Percentiles rank a stretch among this genome's conserved stretches.
Evolutionary conservation across 2,113 vertebrate genomes (phyloP).

Genomic region (Odocoileus virginianus): DNA sequence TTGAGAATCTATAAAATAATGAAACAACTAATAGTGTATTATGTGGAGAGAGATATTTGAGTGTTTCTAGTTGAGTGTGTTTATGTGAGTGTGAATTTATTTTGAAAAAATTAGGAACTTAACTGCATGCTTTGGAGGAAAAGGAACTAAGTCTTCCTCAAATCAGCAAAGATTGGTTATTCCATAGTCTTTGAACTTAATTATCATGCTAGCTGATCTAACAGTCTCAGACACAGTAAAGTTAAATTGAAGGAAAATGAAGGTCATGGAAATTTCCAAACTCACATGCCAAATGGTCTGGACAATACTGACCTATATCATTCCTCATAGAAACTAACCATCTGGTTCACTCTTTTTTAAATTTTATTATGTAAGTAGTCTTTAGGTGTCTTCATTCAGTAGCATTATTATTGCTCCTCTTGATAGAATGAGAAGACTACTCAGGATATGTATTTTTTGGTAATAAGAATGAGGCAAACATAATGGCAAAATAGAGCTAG

Average conservation of each 20-base stretch:
- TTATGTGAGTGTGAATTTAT: background rate
- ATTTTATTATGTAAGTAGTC: background rate
- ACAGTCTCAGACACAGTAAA: background rate
- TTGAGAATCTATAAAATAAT: background rate
- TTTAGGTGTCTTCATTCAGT: background rate
- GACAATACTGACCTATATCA: background rate
- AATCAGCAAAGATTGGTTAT: background rate
- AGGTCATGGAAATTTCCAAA: background rate
- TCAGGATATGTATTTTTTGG: background rate
- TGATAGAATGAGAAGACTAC: background rate
- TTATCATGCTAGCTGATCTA: background rate
- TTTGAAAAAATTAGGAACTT: background rate
- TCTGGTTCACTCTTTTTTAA: background rate
- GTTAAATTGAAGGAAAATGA: background rate
- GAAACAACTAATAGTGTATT: background rate
- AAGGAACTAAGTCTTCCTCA: background rate
- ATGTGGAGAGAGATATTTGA: background rate
- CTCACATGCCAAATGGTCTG: background rate
- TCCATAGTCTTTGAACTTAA: background rate
- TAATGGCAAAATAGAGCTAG: background rate
- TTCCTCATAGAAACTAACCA: background rate
- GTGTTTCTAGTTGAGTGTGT: background rate
- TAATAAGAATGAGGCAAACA: background rate
- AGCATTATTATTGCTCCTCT: background rate
- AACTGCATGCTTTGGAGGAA: background rate